These are phyloP conservation scores for Copsychus sechellarum DNA, from an alignment of 2,113 vertebrate species.

Conservation along the genomic window DNA sequence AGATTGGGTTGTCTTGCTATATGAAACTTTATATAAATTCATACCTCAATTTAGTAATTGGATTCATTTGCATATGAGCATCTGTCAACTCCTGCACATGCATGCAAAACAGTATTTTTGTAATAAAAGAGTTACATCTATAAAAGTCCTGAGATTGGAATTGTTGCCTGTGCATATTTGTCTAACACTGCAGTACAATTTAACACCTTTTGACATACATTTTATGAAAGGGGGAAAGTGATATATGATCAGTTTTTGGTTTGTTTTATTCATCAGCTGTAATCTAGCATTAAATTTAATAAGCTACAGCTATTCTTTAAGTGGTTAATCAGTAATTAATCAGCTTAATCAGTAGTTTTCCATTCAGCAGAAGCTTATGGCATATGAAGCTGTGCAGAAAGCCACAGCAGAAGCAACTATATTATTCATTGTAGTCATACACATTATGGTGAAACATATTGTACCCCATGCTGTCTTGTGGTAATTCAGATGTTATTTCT, in stretches of 20 bases:
- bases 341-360: background rate
- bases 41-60: background rate
- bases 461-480: background rate
- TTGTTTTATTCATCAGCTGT: background rate
- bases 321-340: background rate
- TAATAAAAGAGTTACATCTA: background rate
- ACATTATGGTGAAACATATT: background rate
- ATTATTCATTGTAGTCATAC: background rate
- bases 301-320: background rate
- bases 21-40: background rate
- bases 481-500: slow-evolving; percentile 3
- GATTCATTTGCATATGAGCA: background rate
- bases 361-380: background rate
- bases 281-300: background rate
- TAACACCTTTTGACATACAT: background rate
- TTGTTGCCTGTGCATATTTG: background rate
- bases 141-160: background rate
- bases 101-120: background rate
- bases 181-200: background rate
- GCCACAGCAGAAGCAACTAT: background rate
- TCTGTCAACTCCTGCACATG: background rate
- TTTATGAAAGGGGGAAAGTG: background rate
- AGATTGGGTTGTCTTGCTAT: background rate
- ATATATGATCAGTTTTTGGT: background rate
- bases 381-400: background rate